Evolutionary conservation across 2,113 vertebrate genomes (phyloP), one percentile per base, ranked within the genome.

Genomic region (Gyps fulvus): DNA sequence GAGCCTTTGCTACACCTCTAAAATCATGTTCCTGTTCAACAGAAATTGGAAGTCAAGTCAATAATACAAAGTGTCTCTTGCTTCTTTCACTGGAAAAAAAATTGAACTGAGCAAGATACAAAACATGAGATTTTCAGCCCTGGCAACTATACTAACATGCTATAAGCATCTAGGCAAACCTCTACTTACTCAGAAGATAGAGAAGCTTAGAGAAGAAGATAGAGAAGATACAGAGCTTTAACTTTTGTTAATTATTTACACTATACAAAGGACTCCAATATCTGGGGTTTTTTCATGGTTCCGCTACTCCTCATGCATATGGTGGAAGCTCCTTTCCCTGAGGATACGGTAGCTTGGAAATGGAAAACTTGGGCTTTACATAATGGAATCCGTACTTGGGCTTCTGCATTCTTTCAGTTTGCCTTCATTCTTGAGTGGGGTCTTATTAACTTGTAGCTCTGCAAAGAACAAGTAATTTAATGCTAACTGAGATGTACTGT

Each of bases 61-160:
- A 40, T 50, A 82, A 79, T 38, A 49, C 15, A 84, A 78, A 74
- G n/a, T 45, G 23, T 16, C 50, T 85, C 94, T 95, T 90, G 71
- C 77, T 97, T 96, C 85, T 91, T 97, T 36, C 79, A 90, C 62
- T 47, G 32, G 36, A 59, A 92, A 94, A 97, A 92, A 82, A 88
- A 19, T 1, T 43, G 47, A 96, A 94, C 67, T 43, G 29, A 88
- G 59, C 40, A 88, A 96, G 27, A 83, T 11, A 43, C 1, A 43
- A 14, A 81, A 65, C 31, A 70, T 17, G 19, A 81, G 61, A 71
- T 93, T 94, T 95, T 97, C 87, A 96, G 83, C 43, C 49, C 54
- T 74, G 18, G 61, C 92, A 87, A 88, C 34, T 87, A 20, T 63
- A 86, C 52, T 69, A 79, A 25, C 9, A 66, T 20, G 34, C 34